Base-by-base conservation (phyloP, 92 coral and sea anemone species). In the Epizoanthus stellaris region DNA sequence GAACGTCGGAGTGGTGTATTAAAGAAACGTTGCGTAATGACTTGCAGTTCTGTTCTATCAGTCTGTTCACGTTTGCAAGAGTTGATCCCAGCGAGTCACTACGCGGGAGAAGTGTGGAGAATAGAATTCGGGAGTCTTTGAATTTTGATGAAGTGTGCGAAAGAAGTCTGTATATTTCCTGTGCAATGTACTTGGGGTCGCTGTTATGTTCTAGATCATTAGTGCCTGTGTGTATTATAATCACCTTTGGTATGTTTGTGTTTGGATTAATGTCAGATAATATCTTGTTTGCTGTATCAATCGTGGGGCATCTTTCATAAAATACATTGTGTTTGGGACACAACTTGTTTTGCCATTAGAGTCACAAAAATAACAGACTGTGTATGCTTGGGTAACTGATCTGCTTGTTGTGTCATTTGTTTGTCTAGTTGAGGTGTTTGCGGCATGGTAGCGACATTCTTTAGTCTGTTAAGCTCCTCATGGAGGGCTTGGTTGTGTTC, bases 351-450 rank as follows among this genome's bases (percentile, higher is more conserved):
- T 58, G 16, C 63, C 3, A 58, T 13, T n/a, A 19, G 21, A 59
- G 64, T 15, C 21, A 14, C 67, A 62, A 62, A 62, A 62, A 62
- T 62, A 62, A 62, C 5, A 62, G 67, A 62, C 67, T 62, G 67
- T 62, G 67, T 62, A 62, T 62, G 67, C 21, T 62, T 62, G 67
- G 67, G 38, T 38, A 62, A 62, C 67, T 62, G 67, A 62, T 62
- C 67, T 17, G 67, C 67, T 62, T 62, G 67, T 19, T 62, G 67
- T 62, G 67, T 62, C 67, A 62, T 62, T 62, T 62, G 67, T 62
- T 62, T 62, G 9, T 62, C 67, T 62, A 62, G 11, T 62, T 4
- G 67, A 62, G 67, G 67, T 62, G 67, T 62, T 62, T 62, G 67
- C 8, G 67, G 67, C 67, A 62, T 38, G 67, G 67, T 62, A 62